Evolutionary conservation across 2,888 invertebrate species (phyloP).

Genomic region (Caenorhabditis afra): DNA sequence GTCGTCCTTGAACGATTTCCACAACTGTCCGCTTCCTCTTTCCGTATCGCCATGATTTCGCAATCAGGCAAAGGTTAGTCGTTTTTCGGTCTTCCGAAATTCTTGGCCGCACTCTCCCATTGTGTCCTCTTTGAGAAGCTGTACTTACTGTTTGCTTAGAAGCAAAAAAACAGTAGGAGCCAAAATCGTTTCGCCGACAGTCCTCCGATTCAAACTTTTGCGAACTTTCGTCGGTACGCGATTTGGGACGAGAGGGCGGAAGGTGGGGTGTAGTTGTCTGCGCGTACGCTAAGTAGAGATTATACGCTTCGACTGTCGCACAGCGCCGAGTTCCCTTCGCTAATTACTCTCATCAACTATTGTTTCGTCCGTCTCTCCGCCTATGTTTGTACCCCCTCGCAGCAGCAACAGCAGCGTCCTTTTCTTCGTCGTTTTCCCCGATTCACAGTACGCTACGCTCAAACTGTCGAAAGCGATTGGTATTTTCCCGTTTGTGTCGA

Average conservation of each 20-base stretch:
- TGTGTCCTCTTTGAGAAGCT: too few relatives aligned
- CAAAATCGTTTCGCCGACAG: conserved; percentile 1
- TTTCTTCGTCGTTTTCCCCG: conserved; percentile 18
- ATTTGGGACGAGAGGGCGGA: background rate
- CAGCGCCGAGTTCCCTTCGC: conserved; percentile 52
- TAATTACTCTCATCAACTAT: conserved; percentile 61
- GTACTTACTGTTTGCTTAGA: conserved; percentile 1
- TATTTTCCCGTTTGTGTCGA: background rate
- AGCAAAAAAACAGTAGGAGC: conserved; percentile 2
- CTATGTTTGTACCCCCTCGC: background rate
- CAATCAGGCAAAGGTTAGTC: background rate
- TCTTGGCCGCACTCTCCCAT: background rate
- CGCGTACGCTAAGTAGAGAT: conserved; percentile 60
- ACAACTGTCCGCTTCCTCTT: conserved; percentile 15
- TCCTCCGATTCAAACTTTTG: background rate
- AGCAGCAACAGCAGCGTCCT: conserved; percentile 2
- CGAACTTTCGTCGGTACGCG: conserved; percentile 8
- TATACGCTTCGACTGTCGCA: conserved; percentile 59
- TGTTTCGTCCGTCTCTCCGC: conserved; percentile 35
- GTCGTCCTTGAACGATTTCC: conserved; percentile 49
- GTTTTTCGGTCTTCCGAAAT: background rate
- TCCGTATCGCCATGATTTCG: conserved; percentile 25
- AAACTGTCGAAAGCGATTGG: background rate
- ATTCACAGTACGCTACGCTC: conserved; percentile 8
- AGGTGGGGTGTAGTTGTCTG: conserved; percentile 45